Evolutionary conservation across 2,113 vertebrate species (phyloP), one percentile per base, ranked within the genome.

Genomic region (Sander lucioperca): DNA sequence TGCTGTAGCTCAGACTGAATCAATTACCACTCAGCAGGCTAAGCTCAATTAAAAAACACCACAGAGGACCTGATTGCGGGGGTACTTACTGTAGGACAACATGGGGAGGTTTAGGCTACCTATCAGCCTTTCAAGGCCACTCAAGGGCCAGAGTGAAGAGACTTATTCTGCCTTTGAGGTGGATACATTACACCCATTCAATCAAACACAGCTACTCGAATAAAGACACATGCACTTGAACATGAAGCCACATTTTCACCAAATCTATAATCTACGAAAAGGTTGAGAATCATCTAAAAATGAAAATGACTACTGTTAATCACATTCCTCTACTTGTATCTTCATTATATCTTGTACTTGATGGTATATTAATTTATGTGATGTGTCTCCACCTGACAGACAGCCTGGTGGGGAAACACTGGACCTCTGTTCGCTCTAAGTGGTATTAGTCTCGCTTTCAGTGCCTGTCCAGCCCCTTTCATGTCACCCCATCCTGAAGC

Each of bases 1-100:
- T 91, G 94, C 94, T 95, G 93, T 82, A 95, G 95, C 88, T 84
- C 94, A 95, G 95, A 96, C 95, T 95, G 96, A 97, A 97, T 97
- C 97, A 97, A 96, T 97, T 97, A 97, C 95, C 94, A 91, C 95
- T 96, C 93, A 94, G 94, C 96, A 91, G 95, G 94, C 94, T 94
- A 90, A 95, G 95, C 96, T 95, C 95, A 95, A 96, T 97, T 98
- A 97, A 98, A 93, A 93, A 89, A 93, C 92, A 82, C 90, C 90
- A 89, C 94, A 92, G 95, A 96, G 96, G 90, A 93, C 85, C 85
- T 88, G 93, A 96, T 94, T 93, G 94, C 85, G 68, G 94, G 87
- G 95, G 96, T 94, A 92, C 91, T 95, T 94, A 95, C 88, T 76
- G 92, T 89, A 89, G 93, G 92, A 97, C 96, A 96, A 96, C 96